A percentile compares a stretch with the other conserved stretches of the same genome.
These are phyloP conservation scores for Rhinophrynus dorsalis DNA, from an alignment of 2,797 vertebrate genomes.

Conservation along the genomic window DNA sequence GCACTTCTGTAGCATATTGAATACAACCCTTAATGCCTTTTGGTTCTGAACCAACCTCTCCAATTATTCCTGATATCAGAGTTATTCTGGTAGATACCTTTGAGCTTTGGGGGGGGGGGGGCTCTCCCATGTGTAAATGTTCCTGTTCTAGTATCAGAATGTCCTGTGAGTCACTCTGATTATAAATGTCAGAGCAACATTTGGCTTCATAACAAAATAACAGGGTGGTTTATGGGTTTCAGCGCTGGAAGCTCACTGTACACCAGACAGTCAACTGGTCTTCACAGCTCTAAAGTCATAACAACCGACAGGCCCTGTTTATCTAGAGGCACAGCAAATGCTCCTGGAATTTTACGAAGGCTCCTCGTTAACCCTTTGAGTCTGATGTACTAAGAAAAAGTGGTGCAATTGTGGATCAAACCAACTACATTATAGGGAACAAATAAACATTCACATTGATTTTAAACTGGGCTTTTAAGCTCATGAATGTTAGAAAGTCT, in stretches of 20 bases:
- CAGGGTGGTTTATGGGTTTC: neutral
- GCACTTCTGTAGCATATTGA: no score
- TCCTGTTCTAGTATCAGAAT: conserved; percentile 35
- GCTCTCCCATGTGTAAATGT: conserved; percentile 24
- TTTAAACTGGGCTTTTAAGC: no score
- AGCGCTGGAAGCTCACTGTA: conserved; percentile 12
- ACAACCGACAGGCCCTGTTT: conserved; percentile 27
- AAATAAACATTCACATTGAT: no score
- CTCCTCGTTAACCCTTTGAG: no score
- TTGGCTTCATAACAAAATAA: conserved; percentile 42
- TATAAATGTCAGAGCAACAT: neutral
- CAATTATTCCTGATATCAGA: neutral
- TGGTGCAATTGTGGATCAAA: no score
- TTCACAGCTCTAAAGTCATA: conserved; percentile 7
- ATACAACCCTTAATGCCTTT: no score
- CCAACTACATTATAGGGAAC: no score
- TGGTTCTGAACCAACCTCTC: no score
- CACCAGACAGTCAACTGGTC: conserved; percentile 5
- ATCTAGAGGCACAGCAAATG: neutral
- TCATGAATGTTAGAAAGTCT: no score
- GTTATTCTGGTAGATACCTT: neutral
- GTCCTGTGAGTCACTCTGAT: conserved; percentile 9
- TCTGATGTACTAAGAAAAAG: no score
- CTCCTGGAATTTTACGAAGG: neutral
- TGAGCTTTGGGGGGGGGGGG: neutral